A percentile compares a stretch with the other conserved stretches of the same genome.
Conservation (phyloP, 2,888 invertebrate genomes). For the Rhogogaster chlorosoma region DNA sequence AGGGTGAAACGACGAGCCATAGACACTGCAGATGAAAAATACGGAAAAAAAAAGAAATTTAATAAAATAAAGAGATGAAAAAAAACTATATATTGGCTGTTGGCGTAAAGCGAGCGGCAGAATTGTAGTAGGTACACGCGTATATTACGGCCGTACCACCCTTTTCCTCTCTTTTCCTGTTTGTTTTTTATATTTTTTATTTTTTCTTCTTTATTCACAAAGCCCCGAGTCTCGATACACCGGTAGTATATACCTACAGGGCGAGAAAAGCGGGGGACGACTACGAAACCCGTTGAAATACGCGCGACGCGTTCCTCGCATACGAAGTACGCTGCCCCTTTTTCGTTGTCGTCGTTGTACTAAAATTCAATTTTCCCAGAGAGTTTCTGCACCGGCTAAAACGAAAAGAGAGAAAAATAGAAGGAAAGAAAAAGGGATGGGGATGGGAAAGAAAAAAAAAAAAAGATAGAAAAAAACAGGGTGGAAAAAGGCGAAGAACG, state of each 20-base stretch:
- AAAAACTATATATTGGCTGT: constrained; percentile 16
- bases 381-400: constrained; percentile 11
- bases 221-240: constrained; percentile 27
- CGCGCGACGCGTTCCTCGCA: constrained; percentile 5
- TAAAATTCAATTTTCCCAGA: constrained; percentile 43
- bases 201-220: background rate
- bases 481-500: background rate
- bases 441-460: background rate
- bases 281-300: constrained; percentile 29
- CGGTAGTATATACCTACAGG: background rate
- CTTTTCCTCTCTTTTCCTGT: background rate
- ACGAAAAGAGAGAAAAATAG: background rate
- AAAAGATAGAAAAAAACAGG: background rate
- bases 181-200: background rate
- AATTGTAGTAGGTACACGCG: background rate
- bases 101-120: background rate
- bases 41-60: background rate
- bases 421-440: background rate
- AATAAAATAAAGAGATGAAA: background rate
- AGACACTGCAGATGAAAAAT: background rate
- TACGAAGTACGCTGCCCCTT: background rate
- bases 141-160: background rate
- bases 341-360: background rate
- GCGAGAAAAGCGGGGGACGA: background rate
- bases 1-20: background rate